These are phyloP conservation scores for Irena cyanogastra DNA, from an alignment of 2,113 vertebrate genomes.

Conservation along the genomic window DNA sequence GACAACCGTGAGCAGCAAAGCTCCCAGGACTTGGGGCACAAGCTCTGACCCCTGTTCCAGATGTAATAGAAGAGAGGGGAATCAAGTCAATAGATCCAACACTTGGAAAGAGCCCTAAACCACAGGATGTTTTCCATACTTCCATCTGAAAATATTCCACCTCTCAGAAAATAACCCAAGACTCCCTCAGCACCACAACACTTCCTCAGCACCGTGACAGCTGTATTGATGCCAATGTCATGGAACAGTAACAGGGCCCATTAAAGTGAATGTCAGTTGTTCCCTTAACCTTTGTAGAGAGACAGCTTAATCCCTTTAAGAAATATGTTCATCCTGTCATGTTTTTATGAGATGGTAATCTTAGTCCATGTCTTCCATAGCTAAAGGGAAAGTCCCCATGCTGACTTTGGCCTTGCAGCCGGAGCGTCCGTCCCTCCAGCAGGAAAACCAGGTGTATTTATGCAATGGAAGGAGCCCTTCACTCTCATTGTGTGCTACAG, in stretches of 20 bases:
- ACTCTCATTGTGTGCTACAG: neutral
- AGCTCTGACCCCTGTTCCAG: neutral
- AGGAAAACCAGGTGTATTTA: neutral
- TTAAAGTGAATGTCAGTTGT: neutral
- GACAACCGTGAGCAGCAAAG: neutral
- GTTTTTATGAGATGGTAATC: neutral
- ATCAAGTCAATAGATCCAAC: neutral
- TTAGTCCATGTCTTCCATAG: neutral
- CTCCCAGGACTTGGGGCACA: neutral
- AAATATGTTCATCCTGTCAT: neutral
- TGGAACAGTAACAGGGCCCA: neutral
- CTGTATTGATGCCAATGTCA: neutral
- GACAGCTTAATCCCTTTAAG: neutral
- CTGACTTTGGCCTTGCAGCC: neutral
- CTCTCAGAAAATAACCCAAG: neutral
- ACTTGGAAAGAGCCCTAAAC: neutral
- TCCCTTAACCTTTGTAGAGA: neutral
- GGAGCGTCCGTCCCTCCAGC: rapidly evolving
- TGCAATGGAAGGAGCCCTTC: neutral
- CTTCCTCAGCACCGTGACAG: neutral
- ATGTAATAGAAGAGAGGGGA: neutral
- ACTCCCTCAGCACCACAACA: neutral
- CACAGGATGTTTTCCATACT: neutral
- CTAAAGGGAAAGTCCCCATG: neutral
- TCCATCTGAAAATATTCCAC: neutral